Evolutionary conservation across 2,797 vertebrate species (phyloP).

Genomic region (Galago senegalensis): DNA sequence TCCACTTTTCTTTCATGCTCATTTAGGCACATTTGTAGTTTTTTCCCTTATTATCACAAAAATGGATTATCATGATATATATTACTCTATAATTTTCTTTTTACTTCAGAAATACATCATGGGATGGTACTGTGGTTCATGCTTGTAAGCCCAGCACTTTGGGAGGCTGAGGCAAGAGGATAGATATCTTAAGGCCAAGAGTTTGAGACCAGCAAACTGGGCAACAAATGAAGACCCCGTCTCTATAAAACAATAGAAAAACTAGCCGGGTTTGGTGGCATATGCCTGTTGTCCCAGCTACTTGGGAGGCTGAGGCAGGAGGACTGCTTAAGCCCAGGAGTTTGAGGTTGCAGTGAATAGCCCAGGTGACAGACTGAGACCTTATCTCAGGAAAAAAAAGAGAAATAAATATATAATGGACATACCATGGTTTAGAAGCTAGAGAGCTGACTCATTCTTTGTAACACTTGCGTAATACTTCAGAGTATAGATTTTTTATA

Average conservation of each 20-base stretch:
- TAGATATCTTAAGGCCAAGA: neutral
- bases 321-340: neutral
- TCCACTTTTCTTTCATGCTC: conserved; percentile 14
- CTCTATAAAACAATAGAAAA: neutral
- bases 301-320: neutral
- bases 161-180: neutral
- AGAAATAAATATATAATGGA: neutral
- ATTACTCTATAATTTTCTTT: conserved; percentile 22
- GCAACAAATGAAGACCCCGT: no score
- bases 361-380: neutral
- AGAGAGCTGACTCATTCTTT: neutral
- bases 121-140: neutral
- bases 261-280: neutral
- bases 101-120: conserved; percentile 46
- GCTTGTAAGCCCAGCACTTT: neutral
- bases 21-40: conserved; percentile 17
- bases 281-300: neutral
- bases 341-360: neutral
- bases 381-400: neutral
- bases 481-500: neutral
- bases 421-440: conserved; percentile 11
- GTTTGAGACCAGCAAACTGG: neutral
- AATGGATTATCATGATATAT: neutral
- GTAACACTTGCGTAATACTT: neutral
- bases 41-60: conserved; percentile 27